Base-by-base conservation (phyloP, 2,797 vertebrate genomes). In the Aplochiton taeniatus region DNA sequence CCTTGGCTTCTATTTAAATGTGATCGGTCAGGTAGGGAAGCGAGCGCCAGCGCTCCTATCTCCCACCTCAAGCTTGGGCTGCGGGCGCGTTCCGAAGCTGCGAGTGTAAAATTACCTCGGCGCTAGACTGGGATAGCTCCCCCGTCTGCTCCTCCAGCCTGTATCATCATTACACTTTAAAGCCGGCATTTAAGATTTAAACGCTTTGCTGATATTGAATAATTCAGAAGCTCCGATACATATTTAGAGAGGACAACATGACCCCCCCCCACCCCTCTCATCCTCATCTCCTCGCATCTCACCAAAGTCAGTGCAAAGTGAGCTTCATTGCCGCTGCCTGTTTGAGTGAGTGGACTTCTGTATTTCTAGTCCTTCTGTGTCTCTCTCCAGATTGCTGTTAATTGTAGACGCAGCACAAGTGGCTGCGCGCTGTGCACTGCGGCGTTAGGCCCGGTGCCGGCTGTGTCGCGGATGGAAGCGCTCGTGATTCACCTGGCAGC, bases 401-500 rank as follows among this genome's bases (percentile, higher is more conserved):
- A 87, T 87, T 87, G 87, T 79, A 75, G 72, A 80, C 75, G 77
- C 80, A 66, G 81, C 52, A 82, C 58, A 85, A 88, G 86, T 81
- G 87, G 73, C 82, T 83, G 76, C 62, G 61, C 75, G 73, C 75
- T 65, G 69, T 80, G 13, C 31, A 46, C 31, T n/a, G 18, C 49
- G 8, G 7, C 17, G 9, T 53, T 14, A 41, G 60, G 52, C 50
- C 81, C 44, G 41, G 51, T 57, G 60, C 77, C 68, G 77, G 81
- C 80, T 83, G 79, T 85, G 85, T 85, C 80, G 83, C 79, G 83
- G 81, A 89, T 89, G 82, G 89, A 89, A 91, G 89, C 80, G 84
- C 85, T 83, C 76, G 86, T 92, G 91, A 91, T 85, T 93, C 91
- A 91, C 83, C 82, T 86, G 45, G 75, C 86, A 88, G 87, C 86